phyloP scores from a whole-genome alignment of 2,797 vertebrate genomes.

The Jordanella pulchra region DNA sequence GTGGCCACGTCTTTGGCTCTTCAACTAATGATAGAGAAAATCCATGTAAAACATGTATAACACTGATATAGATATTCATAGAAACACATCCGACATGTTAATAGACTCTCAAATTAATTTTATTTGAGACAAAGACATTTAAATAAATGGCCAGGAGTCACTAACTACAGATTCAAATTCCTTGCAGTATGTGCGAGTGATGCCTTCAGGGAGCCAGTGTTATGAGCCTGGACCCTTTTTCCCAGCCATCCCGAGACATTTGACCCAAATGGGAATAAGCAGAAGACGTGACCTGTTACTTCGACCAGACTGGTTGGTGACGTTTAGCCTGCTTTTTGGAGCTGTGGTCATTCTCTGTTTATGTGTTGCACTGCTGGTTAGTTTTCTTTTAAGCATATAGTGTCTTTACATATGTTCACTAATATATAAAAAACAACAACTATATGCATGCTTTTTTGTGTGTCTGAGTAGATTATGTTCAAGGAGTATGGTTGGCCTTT shows the following conservation, averaged over 20 bases:
- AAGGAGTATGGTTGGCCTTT: conserved; percentile 80
- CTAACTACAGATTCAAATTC: neutral
- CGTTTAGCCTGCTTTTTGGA: conserved; percentile 75
- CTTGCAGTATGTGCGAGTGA: conserved; percentile 84
- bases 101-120: neutral
- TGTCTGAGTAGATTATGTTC: conserved; percentile 80
- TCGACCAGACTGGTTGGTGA: conserved; percentile 81
- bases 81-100: neutral
- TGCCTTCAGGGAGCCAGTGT: conserved; percentile 85
- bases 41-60: neutral
- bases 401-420: neutral
- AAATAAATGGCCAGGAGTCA: neutral
- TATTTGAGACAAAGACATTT: neutral
- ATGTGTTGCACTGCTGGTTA: conserved; percentile 82
- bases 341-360: conserved; percentile 80
- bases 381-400: conserved; percentile 24
- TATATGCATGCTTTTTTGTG: neutral
- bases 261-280: conserved; percentile 85
- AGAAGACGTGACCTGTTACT: conserved; percentile 74
- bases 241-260: conserved; percentile 77
- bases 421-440: neutral
- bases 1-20: too few species aligned
- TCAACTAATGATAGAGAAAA: neutral
- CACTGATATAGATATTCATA: neutral
- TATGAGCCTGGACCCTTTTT: conserved; percentile 87